Base-by-base conservation (phyloP, 1,140 invertebrate species). In the Drosophila saltans region DNA sequence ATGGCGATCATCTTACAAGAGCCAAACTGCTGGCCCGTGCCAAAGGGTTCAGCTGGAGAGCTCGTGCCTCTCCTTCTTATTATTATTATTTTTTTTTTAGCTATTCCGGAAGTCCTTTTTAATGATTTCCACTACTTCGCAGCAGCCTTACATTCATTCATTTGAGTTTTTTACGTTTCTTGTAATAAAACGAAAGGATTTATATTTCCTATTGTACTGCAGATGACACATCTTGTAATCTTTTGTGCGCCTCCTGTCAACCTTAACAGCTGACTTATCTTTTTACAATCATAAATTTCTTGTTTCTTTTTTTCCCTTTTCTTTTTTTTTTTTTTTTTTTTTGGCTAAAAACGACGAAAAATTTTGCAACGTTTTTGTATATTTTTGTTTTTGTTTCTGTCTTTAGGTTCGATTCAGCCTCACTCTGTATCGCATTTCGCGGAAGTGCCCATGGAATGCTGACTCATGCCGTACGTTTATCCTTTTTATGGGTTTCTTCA, bases 141-240 rank as follows among this genome's bases (percentile, higher is more conserved):
- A 58, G 41, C 72, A 70, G 24, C 40, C 60, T 52, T 21, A 40
- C 58, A 58, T 36, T 61, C 16, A 58, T 36, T 61, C n/a, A 11
- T 33, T 28, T 45, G 52, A 59, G 68, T 82, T 80, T 77, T 78
- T 76, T 76, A 79, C 72, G 70, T n/a, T 72, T 78, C 69, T 39
- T 73, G 79, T 76, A 88, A 90, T 90, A 90, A 90, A 90, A 91
- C 81, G 86, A 90, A 90, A 86, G 85, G 85, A 90, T 90, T 90
- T 90, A 90, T 90, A 86, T 90, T 91, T 90, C 85, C 86, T 66
- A 84, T 85, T 88, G 80, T 88, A 55, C 66, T 64, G 39, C 75
- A 84, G 81, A 85, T 75, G 79, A 77, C 78, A 81, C 80, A 85
- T 75, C 82, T 86, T 86, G 79, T 81, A 82, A 85, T 78, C 77